Percentiles rank a stretch among this genome's conserved stretches.
Evolutionary conservation across 2,888 invertebrate species (phyloP).

Genomic region (Synanthedon formicaeformis): DNA sequence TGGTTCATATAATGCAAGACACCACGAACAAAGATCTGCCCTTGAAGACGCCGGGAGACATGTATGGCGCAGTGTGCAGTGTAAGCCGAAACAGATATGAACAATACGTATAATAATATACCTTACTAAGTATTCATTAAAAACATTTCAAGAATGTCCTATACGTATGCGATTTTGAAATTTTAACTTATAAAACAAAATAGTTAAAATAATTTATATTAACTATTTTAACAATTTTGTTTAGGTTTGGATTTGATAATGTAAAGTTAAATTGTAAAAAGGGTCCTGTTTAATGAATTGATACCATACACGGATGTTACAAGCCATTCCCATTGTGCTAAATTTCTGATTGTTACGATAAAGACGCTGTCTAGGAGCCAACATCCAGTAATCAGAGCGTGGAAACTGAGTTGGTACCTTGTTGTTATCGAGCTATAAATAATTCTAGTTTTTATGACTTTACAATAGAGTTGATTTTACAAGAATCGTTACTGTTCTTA

Average conservation of each 20-base stretch:
- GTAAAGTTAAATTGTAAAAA: background rate
- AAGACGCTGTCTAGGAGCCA: slow-evolving; percentile 66
- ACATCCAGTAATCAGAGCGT: slow-evolving; percentile 71
- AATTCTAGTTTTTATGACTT: slow-evolving; percentile 26
- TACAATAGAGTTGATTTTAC: slow-evolving; percentile 23
- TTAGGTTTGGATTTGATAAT: too few relatives aligned
- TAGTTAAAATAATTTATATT: too few relatives aligned
- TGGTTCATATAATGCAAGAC: slow-evolving; percentile 39
- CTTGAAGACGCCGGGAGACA: slow-evolving; percentile 41
- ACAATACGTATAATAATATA: too few relatives aligned
- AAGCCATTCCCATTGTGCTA: slow-evolving; percentile 31
- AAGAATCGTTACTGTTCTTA: slow-evolving; percentile 6
- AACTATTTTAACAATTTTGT: background rate
- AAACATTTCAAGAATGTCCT: background rate
- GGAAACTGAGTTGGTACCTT: slow-evolving; percentile 61
- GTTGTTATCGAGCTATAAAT: slow-evolving; percentile 34
- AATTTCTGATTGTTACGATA: slow-evolving; percentile 62
- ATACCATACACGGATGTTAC: slow-evolving; percentile 16
- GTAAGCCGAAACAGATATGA: too few relatives aligned
- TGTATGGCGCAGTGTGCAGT: slow-evolving; percentile 4
- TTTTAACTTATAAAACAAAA: too few relatives aligned
- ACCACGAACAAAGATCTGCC: slow-evolving; percentile 53
- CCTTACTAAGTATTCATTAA: too few relatives aligned
- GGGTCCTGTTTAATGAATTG: background rate
- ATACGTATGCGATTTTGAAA: too few relatives aligned